Conservation (phyloP, 2,113 vertebrate species). For the Antigone vipio region DNA sequence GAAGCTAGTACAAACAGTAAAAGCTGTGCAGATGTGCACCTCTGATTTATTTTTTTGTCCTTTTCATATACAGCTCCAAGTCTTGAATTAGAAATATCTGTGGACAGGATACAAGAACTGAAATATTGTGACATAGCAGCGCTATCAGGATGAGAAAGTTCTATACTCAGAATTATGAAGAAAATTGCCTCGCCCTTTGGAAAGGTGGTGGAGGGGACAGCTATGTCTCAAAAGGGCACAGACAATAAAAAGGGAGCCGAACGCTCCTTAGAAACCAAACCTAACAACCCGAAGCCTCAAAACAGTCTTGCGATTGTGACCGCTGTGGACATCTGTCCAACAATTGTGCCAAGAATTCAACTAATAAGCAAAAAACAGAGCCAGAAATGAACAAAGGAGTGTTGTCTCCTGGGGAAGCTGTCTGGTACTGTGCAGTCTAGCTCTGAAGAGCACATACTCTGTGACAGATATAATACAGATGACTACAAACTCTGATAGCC, state of each 20-base stretch:
- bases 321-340: constrained; percentile 42
- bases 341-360: constrained; percentile 57
- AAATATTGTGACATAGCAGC: neutral
- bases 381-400: constrained; percentile 43
- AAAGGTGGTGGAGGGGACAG: constrained; percentile 37
- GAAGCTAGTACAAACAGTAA: neutral
- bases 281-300: constrained; percentile 40
- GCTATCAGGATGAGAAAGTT: neutral
- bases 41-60: neutral
- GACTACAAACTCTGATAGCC: neutral
- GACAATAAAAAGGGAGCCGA: neutral
- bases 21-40: neutral
- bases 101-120: neutral
- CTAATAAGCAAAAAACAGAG: constrained; percentile 20
- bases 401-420: constrained; percentile 45
- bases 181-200: neutral
- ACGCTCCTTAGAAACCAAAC: constrained; percentile 49
- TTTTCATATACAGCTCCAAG: neutral
- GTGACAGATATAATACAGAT: neutral
- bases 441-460: neutral
- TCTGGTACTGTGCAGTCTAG: neutral
- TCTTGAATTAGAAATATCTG: neutral
- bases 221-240: constrained; percentile 28
- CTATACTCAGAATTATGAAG: neutral
- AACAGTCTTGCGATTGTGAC: constrained; percentile 60